Evolutionary conservation across 2,113 vertebrate genomes (phyloP), one percentile per base, ranked within the genome.

Genomic region (Dasyprocta punctata): DNA sequence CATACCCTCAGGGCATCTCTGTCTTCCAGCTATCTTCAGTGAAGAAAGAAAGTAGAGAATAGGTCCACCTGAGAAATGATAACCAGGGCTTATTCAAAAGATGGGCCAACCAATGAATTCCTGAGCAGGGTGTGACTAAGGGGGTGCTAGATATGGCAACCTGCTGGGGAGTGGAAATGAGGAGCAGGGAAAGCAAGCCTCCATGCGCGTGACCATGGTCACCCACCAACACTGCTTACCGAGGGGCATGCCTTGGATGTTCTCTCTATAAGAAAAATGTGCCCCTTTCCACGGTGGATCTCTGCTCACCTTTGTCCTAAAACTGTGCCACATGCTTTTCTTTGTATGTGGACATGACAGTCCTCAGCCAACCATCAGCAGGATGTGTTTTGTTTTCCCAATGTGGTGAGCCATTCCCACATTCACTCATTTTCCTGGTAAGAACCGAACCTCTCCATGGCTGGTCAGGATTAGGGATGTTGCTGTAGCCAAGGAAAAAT

Each of bases 371-470:
- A 96, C 96, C 95, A 97, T 97, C 97, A 97, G 97, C 97, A 98
- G 97, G 97, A 98, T 91, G 95, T 98, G 96, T 97, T 98, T 98
- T 97, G 97, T 96, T 98, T 98, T 98, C 97, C 95, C 98, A 98
- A 97, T 97, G 97, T 98, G 97, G 97, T 97, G 97, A 98, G 98
- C 94, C 98, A 97, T 96, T 98, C 98, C 96, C 97, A 97, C 97
- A 98, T 97, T 97, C 98, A 98, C 97, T 98, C 97, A 97, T 97
- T 97, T 98, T 98, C 95, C 97, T 97, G 49, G 97, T 96, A 97
- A 98, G 97, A 97, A 97, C 96, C 97, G 98, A 98, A 98, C 97
- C 98, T 98, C 98, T 98, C 97, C 97, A 98, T 98, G 97, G 97
- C 96, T 98, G 98, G 98, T 97, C 97, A 96, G 97, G 97, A 97